Evolutionary conservation across 2,888 invertebrate species (phyloP).

Genomic region (Tridacna gigas): DNA sequence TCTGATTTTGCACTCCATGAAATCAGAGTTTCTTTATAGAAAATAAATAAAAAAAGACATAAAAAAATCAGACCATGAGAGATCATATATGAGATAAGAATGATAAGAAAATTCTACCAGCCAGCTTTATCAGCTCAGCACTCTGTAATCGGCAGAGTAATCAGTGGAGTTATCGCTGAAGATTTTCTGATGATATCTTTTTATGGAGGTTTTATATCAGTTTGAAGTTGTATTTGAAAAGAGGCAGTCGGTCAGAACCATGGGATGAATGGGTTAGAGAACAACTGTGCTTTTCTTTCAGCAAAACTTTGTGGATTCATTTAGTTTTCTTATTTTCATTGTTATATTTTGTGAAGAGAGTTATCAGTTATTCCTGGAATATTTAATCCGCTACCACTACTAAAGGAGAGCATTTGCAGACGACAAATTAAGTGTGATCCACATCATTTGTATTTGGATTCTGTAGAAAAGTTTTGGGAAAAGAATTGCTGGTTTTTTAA

Average conservation of each 20-base stretch:
- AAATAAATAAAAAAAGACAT: neutral
- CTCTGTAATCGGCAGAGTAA: constrained; percentile 9
- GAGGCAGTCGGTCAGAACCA: constrained; percentile 31
- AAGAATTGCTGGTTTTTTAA: too few species aligned
- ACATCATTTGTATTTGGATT: too few species aligned
- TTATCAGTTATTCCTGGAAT: too few species aligned
- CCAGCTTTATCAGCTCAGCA: constrained; percentile 22
- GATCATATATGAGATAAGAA: constrained; percentile 1
- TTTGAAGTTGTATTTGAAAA: constrained; percentile 49
- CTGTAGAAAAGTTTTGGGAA: too few species aligned
- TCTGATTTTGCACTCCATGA: neutral
- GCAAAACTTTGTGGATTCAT: too few species aligned
- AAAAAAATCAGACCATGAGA: neutral
- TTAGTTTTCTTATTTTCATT: too few species aligned
- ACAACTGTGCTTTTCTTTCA: constrained; percentile 3
- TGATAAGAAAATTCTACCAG: constrained; percentile 27
- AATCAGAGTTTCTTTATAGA: neutral
- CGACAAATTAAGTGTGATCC: too few species aligned
- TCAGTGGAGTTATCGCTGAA: constrained; percentile 26
- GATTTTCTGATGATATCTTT: constrained; percentile 61
- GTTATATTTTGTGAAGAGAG: too few species aligned
- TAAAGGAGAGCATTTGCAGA: too few species aligned
- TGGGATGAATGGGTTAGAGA: neutral
- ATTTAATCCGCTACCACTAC: too few species aligned
- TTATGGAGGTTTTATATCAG: constrained; percentile 63